These are phyloP conservation scores for Radopholus similis DNA, from an alignment of 1,140 invertebrate genomes.

Conservation along the genomic window DNA sequence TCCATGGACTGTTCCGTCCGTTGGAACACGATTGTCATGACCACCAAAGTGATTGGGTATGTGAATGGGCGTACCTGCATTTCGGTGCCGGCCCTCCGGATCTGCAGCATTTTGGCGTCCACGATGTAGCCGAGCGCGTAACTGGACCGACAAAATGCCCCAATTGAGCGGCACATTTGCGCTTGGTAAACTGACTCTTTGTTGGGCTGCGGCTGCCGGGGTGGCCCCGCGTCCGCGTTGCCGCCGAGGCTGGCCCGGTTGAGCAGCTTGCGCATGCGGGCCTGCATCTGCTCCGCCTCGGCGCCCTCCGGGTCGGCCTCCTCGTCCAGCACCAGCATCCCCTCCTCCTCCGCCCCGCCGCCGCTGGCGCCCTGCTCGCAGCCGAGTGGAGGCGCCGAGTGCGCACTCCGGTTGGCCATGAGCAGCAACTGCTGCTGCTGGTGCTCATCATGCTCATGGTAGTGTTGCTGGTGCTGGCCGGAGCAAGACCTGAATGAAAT, in stretches of 20 bases:
- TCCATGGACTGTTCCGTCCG: no score
- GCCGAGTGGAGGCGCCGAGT: no score
- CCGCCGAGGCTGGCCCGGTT: background rate
- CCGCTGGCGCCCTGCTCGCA: no score
- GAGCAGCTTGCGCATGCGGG: slow-evolving; percentile 80
- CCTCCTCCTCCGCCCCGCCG: background rate
- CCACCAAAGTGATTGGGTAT: background rate
- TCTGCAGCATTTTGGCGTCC: slow-evolving; percentile 29
- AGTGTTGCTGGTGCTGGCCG: no score
- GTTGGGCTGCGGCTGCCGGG: background rate
- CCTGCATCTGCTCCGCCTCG: background rate
- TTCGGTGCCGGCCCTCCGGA: slow-evolving; percentile 39
- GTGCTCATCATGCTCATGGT: no score
- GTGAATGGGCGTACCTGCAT: slow-evolving; percentile 30
- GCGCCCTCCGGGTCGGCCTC: background rate
- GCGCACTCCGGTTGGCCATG: no score
- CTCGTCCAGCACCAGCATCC: background rate
- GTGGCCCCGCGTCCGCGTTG: background rate
- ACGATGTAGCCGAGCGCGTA: slow-evolving; percentile 42
- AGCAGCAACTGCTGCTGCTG: no score
- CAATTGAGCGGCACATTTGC: no score
- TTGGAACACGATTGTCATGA: no score
- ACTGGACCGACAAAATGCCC: background rate
- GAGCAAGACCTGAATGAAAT: no score
- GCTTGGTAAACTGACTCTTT: background rate